Percentiles rank a stretch among this genome's conserved stretches.
Conservation (phyloP, 2,113 vertebrate genomes). For the Corapipo altera region DNA sequence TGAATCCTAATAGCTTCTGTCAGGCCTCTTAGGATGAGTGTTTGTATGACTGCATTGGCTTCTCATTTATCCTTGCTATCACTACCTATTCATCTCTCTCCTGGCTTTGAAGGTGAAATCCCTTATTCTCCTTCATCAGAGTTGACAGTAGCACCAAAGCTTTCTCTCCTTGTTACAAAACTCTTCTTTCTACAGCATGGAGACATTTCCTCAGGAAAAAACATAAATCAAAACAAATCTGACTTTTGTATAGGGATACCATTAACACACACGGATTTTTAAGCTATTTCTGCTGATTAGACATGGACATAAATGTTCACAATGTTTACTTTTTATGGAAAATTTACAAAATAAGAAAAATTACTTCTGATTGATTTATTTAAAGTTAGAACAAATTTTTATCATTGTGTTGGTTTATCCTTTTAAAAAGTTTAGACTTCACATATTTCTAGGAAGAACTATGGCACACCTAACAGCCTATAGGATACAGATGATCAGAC, state of each 20-base stretch:
- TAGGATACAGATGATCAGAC: neutral
- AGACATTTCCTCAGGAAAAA: neutral
- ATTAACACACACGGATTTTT: neutral
- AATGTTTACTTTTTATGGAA: neutral
- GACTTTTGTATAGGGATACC: neutral
- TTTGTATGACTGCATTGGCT: constrained; percentile 52
- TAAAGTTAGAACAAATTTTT: neutral
- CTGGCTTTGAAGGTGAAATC: constrained; percentile 63
- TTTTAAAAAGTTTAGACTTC: neutral
- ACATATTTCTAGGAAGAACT: neutral
- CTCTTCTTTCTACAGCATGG: neutral
- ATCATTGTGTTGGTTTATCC: neutral
- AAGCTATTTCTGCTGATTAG: neutral
- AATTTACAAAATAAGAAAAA: neutral
- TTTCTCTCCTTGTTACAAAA: neutral
- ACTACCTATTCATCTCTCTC: constrained; percentile 50
- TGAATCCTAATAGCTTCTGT: constrained; percentile 67
- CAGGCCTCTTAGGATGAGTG: constrained; percentile 9
- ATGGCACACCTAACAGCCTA: neutral
- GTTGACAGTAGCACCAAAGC: constrained; percentile 17
- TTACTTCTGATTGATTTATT: neutral
- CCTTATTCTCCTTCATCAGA: constrained; percentile 59
- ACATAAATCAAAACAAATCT: neutral
- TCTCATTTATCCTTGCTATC: constrained; percentile 66
- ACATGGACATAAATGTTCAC: neutral